phyloP scores from a whole-genome alignment of 2,797 vertebrate genomes.

The Tarsius wallacei region DNA sequence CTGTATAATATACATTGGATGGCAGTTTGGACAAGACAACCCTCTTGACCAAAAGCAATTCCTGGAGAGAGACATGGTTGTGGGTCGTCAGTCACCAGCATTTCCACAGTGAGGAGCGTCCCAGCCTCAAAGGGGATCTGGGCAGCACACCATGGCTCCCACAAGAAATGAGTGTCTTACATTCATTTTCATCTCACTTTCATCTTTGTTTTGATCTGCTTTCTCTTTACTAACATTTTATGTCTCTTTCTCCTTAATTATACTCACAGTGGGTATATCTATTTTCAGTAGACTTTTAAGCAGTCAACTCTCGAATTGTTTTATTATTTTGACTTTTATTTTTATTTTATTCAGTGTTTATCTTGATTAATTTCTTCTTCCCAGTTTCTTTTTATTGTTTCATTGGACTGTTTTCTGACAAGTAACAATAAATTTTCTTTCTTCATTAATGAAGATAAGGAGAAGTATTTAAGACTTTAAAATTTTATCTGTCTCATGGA shows the following conservation, averaged over 20 bases:
- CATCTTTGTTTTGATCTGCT: not conserved
- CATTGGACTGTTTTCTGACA: slow-evolving; percentile 48
- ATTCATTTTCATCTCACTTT: not conserved
- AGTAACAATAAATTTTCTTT: not conserved
- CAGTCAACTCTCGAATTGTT: not conserved
- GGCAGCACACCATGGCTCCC: not conserved
- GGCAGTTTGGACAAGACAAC: not conserved
- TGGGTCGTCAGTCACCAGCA: not conserved
- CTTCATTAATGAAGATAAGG: slow-evolving; percentile 4
- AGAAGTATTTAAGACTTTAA: not conserved
- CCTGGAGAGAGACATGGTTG: not conserved
- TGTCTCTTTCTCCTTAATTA: not conserved
- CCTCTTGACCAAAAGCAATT: not conserved
- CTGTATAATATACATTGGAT: not conserved
- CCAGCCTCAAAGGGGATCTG: not conserved
- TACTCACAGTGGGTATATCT: not conserved
- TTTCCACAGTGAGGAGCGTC: not conserved
- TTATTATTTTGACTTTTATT: slow-evolving; percentile 14
- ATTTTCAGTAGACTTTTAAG: not conserved
- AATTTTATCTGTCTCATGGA: not conserved
- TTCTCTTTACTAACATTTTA: not conserved
- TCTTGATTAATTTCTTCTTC: slow-evolving; percentile 10
- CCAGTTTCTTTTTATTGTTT: not conserved
- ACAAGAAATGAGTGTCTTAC: not conserved
- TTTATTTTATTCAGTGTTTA: slow-evolving; percentile 2